Evolutionary conservation across 2,113 vertebrate species (phyloP), one percentile per base, ranked within the genome.

Genomic region (Paraplagusia blochii): DNA sequence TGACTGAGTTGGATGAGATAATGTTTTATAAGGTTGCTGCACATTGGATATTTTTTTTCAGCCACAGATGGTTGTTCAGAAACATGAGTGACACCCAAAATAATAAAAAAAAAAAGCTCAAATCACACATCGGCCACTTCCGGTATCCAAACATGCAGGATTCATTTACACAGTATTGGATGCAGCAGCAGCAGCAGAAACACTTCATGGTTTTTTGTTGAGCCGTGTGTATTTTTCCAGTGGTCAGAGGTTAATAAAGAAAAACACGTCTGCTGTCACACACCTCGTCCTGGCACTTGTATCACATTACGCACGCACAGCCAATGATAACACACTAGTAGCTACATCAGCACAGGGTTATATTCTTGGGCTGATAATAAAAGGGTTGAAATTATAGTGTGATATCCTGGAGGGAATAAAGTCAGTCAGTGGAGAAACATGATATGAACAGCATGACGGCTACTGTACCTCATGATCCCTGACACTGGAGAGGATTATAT

Each of bases 191-290:
- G 44, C n/a, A n/a, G n/a, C n/a, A n/a, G 40, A 42, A 42, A 51
- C 46, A 14, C 34, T 34, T 63, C 44, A 59, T 52, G 52, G 38
- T n/a, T 50, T 53, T 53, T 29, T 69, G 51, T 70, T 44, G 53
- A 57, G 12, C 51, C 54, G 60, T 15, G 44, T 36, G 44, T 61
- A 74, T 79, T 61, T 77, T 44, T 63, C 17, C 34, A 19, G 54
- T 19, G 70, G 66, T 72, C 38, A 43, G 34, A 56, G 22, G 18
- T 39, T 63, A 76, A 76, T 59, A 65, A 76, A 38, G 39, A 66
- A 85, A 79, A 77, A 69, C 74, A 75, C 33, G 61, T 51, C 58
- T 65, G 63, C 42, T 43, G 69, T 74, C 67, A 68, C 10, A 17
- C 33, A 53, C 17, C 61, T 33, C 40, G 29, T 48, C 15, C 50